Percentiles rank a stretch among this genome's conserved stretches.
These are phyloP conservation scores for Chascanopsetta lugubris DNA, from an alignment of 2,113 vertebrate species.

Conservation along the genomic window DNA sequence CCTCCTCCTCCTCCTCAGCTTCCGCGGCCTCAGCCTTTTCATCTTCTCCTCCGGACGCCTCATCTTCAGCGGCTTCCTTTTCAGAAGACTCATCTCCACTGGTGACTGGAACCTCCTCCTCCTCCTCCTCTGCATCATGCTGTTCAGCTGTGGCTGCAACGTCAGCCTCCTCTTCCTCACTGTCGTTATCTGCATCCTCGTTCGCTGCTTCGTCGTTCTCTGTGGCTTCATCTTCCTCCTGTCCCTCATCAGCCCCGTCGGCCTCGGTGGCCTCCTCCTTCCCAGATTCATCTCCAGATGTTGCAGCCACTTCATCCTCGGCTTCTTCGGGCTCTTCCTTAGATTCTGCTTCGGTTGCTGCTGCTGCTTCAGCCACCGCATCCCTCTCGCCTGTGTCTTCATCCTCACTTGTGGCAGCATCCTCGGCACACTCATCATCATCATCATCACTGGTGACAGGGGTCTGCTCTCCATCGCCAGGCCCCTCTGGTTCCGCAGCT, in stretches of 20 bases:
- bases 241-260: not conserved
- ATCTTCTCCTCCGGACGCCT: not conserved
- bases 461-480: constrained; percentile 15
- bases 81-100: not conserved
- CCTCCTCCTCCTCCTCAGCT: not conserved
- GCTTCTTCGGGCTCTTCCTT: constrained; percentile 21
- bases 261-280: constrained; percentile 7
- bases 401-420: not conserved
- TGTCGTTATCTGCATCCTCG: constrained; percentile 17
- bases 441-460: constrained; percentile 17
- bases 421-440: constrained; percentile 1
- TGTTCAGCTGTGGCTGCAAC: constrained; percentile 5
- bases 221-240: not conserved
- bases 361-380: not conserved
- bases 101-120: not conserved
- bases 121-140: not conserved
- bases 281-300: constrained; percentile 1
- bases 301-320: not conserved
- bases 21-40: not conserved
- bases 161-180: constrained; percentile 3
- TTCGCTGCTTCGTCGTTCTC: constrained; percentile 16
- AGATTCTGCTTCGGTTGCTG: constrained; percentile 24
- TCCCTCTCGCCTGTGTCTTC: not conserved
- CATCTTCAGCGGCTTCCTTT: not conserved
- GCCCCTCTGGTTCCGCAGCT: not conserved